Evolutionary conservation across 2,888 invertebrate species (phyloP).

Genomic region (Mimumesa dahlbomi): DNA sequence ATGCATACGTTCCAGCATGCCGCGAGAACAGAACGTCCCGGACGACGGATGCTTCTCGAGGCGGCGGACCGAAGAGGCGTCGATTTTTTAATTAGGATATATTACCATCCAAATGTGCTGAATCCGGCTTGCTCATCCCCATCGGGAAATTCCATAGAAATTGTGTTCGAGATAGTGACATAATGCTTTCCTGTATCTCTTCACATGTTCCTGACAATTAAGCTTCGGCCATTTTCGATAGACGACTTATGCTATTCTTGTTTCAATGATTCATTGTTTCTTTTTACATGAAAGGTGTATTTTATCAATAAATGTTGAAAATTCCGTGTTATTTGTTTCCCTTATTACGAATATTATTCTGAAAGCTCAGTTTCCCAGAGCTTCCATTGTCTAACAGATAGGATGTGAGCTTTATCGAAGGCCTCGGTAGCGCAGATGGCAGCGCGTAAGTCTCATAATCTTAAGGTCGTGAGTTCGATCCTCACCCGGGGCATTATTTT

Average conservation of each 20-base stretch:
- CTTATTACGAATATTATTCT: too few species aligned
- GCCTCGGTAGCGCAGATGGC: constrained; percentile 77
- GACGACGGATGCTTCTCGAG: constrained; percentile 60
- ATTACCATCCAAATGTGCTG: constrained; percentile 41
- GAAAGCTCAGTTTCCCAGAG: too few species aligned
- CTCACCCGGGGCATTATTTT: constrained; percentile 89
- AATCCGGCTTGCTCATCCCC: constrained; percentile 33
- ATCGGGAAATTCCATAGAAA: constrained; percentile 23
- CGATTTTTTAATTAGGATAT: constrained; percentile 78
- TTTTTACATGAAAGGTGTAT: too few species aligned
- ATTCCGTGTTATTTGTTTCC: too few species aligned
- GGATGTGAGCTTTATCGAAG: too few species aligned
- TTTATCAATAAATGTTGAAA: too few species aligned
- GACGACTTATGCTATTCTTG: too few species aligned
- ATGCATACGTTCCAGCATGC: constrained; percentile 51
- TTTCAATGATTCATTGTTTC: too few species aligned
- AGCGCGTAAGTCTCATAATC: constrained; percentile 79
- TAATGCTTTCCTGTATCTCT: constrained; percentile 19
- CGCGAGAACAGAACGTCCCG: constrained; percentile 45
- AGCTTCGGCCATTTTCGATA: too few species aligned
- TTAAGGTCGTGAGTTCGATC: constrained; percentile 96
- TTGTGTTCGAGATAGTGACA: constrained; percentile 8
- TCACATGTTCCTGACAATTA: constrained; percentile 22
- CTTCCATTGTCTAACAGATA: too few species aligned
- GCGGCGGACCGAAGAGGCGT: constrained; percentile 76